Conservation (phyloP, 2,797 vertebrate genomes). For the Schizopygopsis pylzovi region DNA sequence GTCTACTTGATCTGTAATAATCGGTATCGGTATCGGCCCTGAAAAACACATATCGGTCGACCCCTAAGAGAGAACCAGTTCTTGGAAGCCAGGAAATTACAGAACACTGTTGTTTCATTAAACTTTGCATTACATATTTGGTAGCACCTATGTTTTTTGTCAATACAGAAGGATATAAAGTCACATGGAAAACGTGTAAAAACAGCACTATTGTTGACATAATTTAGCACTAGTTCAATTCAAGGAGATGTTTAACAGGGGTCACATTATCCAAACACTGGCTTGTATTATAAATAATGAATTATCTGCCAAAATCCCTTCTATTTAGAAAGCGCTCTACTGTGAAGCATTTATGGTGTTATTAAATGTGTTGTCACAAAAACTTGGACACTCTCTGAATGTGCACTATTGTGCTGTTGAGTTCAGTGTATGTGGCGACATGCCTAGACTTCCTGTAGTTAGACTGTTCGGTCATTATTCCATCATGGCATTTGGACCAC, state of each 20-base stretch:
- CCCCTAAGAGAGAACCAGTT: background rate
- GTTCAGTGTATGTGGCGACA: constrained; percentile 43
- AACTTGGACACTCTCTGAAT: constrained; percentile 24
- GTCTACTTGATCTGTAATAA: too few relatives aligned
- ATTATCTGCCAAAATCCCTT: background rate
- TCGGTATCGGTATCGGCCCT: too few relatives aligned
- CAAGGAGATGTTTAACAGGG: constrained; percentile 10
- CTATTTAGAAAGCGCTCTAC: constrained; percentile 3
- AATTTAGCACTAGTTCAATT: background rate
- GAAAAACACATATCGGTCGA: too few relatives aligned
- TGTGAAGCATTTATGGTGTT: constrained; percentile 30
- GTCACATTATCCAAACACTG: constrained; percentile 5
- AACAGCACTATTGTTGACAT: background rate
- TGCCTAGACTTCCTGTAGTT: constrained; percentile 27
- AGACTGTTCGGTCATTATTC: constrained; percentile 43
- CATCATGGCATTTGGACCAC: constrained; percentile 46
- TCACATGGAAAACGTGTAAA: background rate
- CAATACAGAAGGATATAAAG: constrained; percentile 1
- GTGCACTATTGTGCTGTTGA: constrained; percentile 48
- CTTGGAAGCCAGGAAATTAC: constrained; percentile 1
- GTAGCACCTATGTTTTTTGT: background rate
- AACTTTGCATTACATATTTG: background rate
- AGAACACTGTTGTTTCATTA: constrained; percentile 11
- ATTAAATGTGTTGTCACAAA: constrained; percentile 28
- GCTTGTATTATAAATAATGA: background rate